Evolutionary conservation across 2,888 invertebrate genomes (phyloP), one percentile per base, ranked within the genome.

Genomic region (Orthosia incerta): DNA sequence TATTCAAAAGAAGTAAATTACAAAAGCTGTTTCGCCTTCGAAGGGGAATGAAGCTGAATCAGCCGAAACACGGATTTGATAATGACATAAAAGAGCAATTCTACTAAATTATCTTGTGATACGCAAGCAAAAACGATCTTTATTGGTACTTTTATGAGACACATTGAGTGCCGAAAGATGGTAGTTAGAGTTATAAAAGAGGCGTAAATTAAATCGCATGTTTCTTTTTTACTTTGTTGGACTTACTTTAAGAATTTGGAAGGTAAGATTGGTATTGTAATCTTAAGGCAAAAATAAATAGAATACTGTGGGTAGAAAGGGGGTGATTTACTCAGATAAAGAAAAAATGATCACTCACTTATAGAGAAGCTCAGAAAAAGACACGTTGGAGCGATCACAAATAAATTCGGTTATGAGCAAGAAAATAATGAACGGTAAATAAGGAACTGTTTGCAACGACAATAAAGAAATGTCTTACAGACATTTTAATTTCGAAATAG

Each of bases 11-110:
- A 84, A 78, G 68, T 79, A 85, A 79, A 85, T 85, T 79, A 80
- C 82, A 76, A 83, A 83, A 85, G 73, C 79, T 82, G 71, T 81
- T 83, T 86, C 71, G 73, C 66, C 51, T 57, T 57, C 74, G 68
- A 76, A 82, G 68, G 76, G 65, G 70, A 78, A 83, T 80, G 66
- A 63, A 74, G 79, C 87, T 84, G 87, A 88, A 62, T 86, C 77
- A 75, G 76, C 76, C 66, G 70, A 85, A 86, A 87, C 70, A 82
- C 78, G 71, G 80, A 87, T 87, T 87, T 85, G 82, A 83, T 83
- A 87, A 87, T 86, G 87, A 85, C 77, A 82, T 83, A 86, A 87
- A 87, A 86, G 85, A 86, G 79, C 83, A 86, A 88, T 82, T 84
- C 78, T 62, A 67, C 78, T 77, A 81, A 88, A 86, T 86, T 84